Base-by-base conservation (phyloP, 2,888 invertebrate species). In the Zygogramma bicolorata region DNA sequence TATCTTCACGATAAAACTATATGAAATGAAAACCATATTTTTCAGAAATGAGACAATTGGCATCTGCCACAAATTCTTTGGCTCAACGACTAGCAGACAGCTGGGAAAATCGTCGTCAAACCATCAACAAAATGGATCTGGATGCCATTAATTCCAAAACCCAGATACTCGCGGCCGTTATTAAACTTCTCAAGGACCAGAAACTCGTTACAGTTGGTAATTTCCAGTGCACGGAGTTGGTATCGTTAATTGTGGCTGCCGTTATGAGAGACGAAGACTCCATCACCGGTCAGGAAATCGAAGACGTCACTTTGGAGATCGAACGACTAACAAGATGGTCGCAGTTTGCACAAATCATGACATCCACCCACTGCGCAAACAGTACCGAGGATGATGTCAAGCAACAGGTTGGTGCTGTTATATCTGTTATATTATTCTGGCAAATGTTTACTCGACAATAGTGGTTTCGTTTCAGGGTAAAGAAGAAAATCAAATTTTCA, bases 261-360 rank as follows among this genome's bases (percentile, higher is more conserved):
- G 42, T 84, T 20, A 57, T 68, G 8, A 61, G 76, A 6, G 73
- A 80, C 20, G 72, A 77, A 13, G 65, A 80, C 40, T 77, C 78
- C 22, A 79, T 85, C 42, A 83, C 83, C 10, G 73, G 80, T 18
- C 85, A 87, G 77, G 83, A 84, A 75, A 79, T 82, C n/a, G 70
- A 77, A 5, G 86, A 87, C 77, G 79, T 84, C 20, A 61, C 77
- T 25, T 46, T 77, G n/a, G 86, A 86, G 78, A 69, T 84, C 10
- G 74, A 81, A 46, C 76, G 86, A 29, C 79, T 86, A 15, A 65
- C 77, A 22, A 78, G 83, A 70, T 81, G 84, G n/a, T 70, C 79
- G 2, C 79, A 84, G 63, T 79, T 85, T 42, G 68, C 77, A 3
- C 4, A 40, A 18, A 40, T 61, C n/a, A 59, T 29, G 7, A 18